Conservation (phyloP, 1,140 invertebrate genomes). For the Philotrypesis tridentata region DNA sequence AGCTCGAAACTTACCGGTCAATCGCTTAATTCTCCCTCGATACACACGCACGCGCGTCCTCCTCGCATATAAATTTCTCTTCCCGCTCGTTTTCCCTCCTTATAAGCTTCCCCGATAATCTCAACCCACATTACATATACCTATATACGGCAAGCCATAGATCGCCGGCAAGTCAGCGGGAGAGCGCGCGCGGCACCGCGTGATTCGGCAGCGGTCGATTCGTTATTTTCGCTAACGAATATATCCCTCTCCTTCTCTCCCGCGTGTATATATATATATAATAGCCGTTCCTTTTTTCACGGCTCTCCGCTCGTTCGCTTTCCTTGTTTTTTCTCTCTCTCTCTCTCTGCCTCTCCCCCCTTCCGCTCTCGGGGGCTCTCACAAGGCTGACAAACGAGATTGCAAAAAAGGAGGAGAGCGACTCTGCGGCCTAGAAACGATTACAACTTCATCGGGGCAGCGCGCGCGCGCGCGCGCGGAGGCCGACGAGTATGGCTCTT, state of each 20-base stretch:
- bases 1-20: not conserved
- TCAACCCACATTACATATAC: not conserved
- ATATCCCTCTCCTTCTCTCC: not conserved
- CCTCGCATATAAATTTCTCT: not conserved
- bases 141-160: not conserved
- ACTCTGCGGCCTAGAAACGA: constrained; percentile 36
- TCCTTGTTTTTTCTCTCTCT: constrained; percentile 7
- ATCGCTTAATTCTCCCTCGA: not conserved
- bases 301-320: not conserved
- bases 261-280: too few relatives aligned
- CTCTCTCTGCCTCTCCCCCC: not conserved
- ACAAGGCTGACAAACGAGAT: constrained; percentile 41
- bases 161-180: constrained; percentile 39
- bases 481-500: constrained; percentile 34
- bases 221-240: constrained; percentile 63
- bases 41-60: not conserved
- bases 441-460: constrained; percentile 44
- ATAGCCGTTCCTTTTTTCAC: not conserved
- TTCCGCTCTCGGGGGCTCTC: too few relatives aligned
- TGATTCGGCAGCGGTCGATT: constrained; percentile 55
- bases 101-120: constrained; percentile 6
- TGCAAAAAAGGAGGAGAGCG: constrained; percentile 46
- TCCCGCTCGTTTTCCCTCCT: not conserved
- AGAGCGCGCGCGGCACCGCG: constrained; percentile 44
- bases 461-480: too few relatives aligned